Percentiles rank a stretch among this genome's conserved stretches.
These are phyloP conservation scores for Iphiclides podalirius DNA, from an alignment of 2,888 invertebrate species.

Conservation along the genomic window DNA sequence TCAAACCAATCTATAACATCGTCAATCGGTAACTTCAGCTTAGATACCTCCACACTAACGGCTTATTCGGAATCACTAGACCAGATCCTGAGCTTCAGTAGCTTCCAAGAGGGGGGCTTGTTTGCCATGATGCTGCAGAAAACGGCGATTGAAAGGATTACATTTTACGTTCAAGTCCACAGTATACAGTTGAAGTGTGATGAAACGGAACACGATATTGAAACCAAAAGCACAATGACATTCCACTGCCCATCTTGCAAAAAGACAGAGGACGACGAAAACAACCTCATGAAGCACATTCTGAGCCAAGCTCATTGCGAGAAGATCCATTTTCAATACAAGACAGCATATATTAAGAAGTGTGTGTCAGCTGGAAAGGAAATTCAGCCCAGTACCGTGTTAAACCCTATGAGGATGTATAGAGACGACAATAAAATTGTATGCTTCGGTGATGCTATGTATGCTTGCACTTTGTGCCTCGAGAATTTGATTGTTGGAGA, in stretches of 20 bases:
- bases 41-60: constrained; percentile 61
- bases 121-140: constrained; percentile 55
- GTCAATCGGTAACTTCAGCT: constrained; percentile 65
- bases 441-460: constrained; percentile 67
- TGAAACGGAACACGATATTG: constrained; percentile 36
- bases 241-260: constrained; percentile 63
- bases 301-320: constrained; percentile 60
- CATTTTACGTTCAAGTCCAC: constrained; percentile 69
- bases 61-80: constrained; percentile 70
- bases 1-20: constrained; percentile 50
- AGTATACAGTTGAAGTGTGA: constrained; percentile 60
- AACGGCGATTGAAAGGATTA: constrained; percentile 64
- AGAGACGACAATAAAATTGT: constrained; percentile 72
- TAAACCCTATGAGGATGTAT: constrained; percentile 72
- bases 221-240: constrained; percentile 45
- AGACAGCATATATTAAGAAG: constrained; percentile 70
- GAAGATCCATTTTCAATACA: constrained; percentile 68
- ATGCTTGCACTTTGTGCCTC: constrained; percentile 68
- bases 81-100: constrained; percentile 62
- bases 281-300: constrained; percentile 56
- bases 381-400: constrained; percentile 66
- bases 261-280: constrained; percentile 51
- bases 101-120: constrained; percentile 61
- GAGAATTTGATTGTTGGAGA: constrained; percentile 66
- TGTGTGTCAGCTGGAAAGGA: constrained; percentile 61